Conservation (phyloP, 2,888 invertebrate genomes). For the Ypsolopha sequella region DNA sequence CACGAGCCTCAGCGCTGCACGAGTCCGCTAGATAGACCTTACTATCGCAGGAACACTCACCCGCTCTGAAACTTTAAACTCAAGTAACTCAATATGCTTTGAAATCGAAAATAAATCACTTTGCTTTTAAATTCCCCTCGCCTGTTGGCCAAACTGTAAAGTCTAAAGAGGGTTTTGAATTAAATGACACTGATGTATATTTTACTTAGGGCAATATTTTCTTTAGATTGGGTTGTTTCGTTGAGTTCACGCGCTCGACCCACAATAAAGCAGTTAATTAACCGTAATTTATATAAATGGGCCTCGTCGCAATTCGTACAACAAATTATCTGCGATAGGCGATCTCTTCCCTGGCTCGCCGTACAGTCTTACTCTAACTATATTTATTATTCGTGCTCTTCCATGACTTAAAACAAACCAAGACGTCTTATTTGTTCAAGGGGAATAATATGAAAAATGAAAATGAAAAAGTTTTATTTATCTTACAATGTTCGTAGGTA, state of each 20-base stretch:
- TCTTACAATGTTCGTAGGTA: too few species aligned
- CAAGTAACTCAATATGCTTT: not conserved
- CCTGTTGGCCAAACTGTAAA: not conserved
- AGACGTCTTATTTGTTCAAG: not conserved
- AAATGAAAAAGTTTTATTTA: too few species aligned
- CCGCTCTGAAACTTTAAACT: not conserved
- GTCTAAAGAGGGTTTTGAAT: not conserved
- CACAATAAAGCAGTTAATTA: conserved; percentile 55
- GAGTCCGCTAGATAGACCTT: not conserved
- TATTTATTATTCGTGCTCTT: conserved; percentile 1
- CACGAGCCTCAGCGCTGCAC: conserved; percentile 5
- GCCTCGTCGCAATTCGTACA: conserved; percentile 42
- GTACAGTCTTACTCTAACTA: conserved; percentile 9
- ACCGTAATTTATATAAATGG: conserved; percentile 56
- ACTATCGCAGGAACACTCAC: not conserved
- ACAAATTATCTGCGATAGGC: conserved; percentile 47
- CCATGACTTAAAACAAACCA: not conserved
- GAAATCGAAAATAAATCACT: not conserved
- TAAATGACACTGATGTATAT: not conserved
- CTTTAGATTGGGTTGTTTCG: conserved; percentile 37
- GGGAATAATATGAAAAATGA: not conserved
- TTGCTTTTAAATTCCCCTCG: not conserved
- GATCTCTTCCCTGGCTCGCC: conserved; percentile 33
- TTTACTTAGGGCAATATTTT: conserved; percentile 9
- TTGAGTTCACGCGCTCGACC: conserved; percentile 43